Conservation (phyloP, 2,113 vertebrate genomes). For the Pterocles burchelli region DNA sequence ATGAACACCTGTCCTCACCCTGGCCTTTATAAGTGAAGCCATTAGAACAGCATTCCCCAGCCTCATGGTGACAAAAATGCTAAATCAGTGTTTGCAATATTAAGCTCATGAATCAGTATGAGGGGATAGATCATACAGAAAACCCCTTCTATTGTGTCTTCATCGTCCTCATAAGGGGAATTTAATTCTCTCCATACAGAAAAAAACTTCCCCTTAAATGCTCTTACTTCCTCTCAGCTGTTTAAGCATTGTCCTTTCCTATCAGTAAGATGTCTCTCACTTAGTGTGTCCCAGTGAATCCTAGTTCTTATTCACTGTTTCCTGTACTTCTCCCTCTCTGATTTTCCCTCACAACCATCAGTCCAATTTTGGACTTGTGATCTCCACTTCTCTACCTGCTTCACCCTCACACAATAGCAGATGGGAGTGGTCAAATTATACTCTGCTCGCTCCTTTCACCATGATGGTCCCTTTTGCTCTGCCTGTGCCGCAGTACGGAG, state of each 20-base stretch:
- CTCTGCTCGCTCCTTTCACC: accelerated
- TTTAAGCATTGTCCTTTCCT: not conserved
- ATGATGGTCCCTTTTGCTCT: accelerated
- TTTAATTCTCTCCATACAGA: not conserved
- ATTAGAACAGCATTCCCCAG: not conserved
- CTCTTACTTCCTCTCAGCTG: not conserved
- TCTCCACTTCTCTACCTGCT: not conserved
- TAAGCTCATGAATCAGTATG: not conserved
- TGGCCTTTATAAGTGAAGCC: not conserved
- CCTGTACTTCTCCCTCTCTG: not conserved
- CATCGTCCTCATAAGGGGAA: not conserved
- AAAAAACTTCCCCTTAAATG: not conserved
- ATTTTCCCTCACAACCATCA: not conserved
- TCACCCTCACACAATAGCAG: not conserved
- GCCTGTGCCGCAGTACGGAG: accelerated
- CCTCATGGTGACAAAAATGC: not conserved
- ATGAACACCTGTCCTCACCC: not conserved
- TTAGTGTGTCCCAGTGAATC: not conserved
- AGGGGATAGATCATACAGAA: not conserved
- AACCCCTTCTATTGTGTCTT: not conserved
- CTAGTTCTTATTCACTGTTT: not conserved
- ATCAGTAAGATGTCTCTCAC: not conserved
- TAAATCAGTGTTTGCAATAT: not conserved
- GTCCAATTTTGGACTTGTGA: accelerated
- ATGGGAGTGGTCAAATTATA: accelerated